Percentiles rank a stretch among this genome's conserved stretches.
These are phyloP conservation scores for Nilaparvata lugens DNA, from an alignment of 1,140 invertebrate genomes.

Conservation along the genomic window DNA sequence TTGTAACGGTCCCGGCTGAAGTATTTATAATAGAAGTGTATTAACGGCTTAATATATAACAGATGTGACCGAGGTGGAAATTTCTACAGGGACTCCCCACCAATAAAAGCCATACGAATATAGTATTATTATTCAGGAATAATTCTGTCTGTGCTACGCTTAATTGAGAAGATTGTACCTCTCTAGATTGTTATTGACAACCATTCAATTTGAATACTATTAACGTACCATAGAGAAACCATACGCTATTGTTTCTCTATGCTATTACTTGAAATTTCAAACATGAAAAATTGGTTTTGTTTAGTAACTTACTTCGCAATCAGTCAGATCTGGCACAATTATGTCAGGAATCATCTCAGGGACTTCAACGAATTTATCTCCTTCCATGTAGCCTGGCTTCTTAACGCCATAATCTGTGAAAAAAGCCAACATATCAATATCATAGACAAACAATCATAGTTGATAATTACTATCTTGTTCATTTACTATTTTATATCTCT, in stretches of 20 bases:
- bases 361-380: slow-evolving; percentile 49
- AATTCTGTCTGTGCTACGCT: slow-evolving; percentile 36
- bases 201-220: background rate
- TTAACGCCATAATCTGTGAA: slow-evolving; percentile 53
- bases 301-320: slow-evolving; percentile 44
- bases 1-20: too few relatives aligned
- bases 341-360: slow-evolving; percentile 90
- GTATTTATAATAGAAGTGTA: too few relatives aligned
- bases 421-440: slow-evolving; percentile 16
- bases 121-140: too few relatives aligned
- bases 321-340: slow-evolving; percentile 80
- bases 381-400: slow-evolving; percentile 43
- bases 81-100: too few relatives aligned
- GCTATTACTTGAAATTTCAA: slow-evolving; percentile 3
- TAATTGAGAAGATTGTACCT: too few relatives aligned
- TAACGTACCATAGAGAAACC: too few relatives aligned
- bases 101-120: too few relatives aligned
- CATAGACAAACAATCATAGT: background rate
- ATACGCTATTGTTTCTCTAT: too few relatives aligned
- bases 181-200: too few relatives aligned
- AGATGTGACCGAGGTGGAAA: too few relatives aligned
- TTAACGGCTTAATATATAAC: too few relatives aligned
- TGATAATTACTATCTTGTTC: background rate
- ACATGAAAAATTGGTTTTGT: background rate
- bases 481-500: slow-evolving; percentile 5